Conservation (phyloP, 2,888 invertebrate genomes). For the Adelphocoris suturalis region DNA sequence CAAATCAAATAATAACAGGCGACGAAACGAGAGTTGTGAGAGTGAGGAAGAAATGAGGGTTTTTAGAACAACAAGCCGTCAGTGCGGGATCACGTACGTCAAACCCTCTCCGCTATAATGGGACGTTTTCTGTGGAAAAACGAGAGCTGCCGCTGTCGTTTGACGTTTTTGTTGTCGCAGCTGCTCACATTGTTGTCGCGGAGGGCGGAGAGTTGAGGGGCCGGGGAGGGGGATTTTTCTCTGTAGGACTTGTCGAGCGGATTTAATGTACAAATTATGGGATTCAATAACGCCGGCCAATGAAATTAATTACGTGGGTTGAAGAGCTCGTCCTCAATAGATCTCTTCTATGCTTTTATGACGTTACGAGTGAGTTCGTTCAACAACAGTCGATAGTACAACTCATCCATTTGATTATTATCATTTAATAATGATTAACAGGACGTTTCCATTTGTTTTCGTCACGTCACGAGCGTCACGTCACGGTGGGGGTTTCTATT, state of each 20-base stretch:
- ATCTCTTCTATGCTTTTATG: too few relatives aligned
- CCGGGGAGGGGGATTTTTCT: not conserved
- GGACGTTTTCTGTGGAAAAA: not conserved
- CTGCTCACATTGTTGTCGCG: slow-evolving; percentile 6
- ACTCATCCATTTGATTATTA: too few relatives aligned
- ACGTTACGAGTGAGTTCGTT: too few relatives aligned
- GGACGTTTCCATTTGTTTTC: too few relatives aligned
- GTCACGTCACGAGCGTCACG: too few relatives aligned
- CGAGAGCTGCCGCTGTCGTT: slow-evolving; percentile 6
- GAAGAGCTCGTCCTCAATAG: too few relatives aligned
- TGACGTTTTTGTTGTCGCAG: slow-evolving; percentile 30
- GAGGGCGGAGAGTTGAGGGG: not conserved
- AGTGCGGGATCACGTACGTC: slow-evolving; percentile 30
- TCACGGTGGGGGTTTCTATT: too few relatives aligned
- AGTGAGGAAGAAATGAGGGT: not conserved
- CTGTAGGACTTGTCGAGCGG: not conserved
- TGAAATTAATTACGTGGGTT: too few relatives aligned
- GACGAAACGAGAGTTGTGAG: not conserved
- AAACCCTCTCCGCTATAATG: slow-evolving; percentile 16
- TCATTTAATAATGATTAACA: too few relatives aligned
- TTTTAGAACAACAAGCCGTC: not conserved
- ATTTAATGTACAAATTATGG: too few relatives aligned
- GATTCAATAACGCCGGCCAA: too few relatives aligned
- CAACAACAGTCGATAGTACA: too few relatives aligned
- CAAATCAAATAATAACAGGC: slow-evolving; percentile 35